Evolutionary conservation across 2,888 invertebrate genomes (phyloP), one percentile per base, ranked within the genome.

Genomic region (Hypselothyrea guttata): DNA sequence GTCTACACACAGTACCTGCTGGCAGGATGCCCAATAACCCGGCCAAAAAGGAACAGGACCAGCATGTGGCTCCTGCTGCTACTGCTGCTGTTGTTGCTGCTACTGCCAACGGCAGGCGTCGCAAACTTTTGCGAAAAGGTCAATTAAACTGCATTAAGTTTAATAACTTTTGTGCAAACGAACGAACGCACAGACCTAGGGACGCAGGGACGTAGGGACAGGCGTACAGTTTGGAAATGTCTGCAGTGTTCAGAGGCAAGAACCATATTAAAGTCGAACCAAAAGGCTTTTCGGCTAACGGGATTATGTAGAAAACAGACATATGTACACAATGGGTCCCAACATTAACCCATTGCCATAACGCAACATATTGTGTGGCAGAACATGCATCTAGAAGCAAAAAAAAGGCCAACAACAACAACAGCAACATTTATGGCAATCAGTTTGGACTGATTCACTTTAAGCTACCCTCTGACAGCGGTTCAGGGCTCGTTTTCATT

Each of bases 61-160:
- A 12, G 34, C 28, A 31, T 4, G 31, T 41, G 27, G 15, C 42
- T 37, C 46, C 48, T 45, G 55, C 63, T 62, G 62, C 54, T 55
- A 18, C 34, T 28, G 28, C 45, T 38, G 34, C 41, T 52, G 12
- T 40, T 31, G 31, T 28, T 33, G 35, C 37, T 35, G 9, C 27
- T 40, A 47, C 65, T 63, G 78, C 75, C 75, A 74, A 62, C 69
- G 66, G 63, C 85, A 83, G 83, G 70, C 73, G 75, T 75, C 78
- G 67, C 79, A 83, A 85, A 81, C 73, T 73, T 81, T 85, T 81
- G 54, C 68, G 56, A 71, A 79, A 83, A 83, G 85, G 83, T 81
- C 85, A 81, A 81, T 81, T 81, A 81, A 81, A 81, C 84, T 81
- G 79, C 79, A 81, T 81, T 81, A 84, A 81, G 83, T 85, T 81